Evolutionary conservation across 92 coral and sea anemone genomes (phyloP).

Genomic region (Parazoanthus swiftii): DNA sequence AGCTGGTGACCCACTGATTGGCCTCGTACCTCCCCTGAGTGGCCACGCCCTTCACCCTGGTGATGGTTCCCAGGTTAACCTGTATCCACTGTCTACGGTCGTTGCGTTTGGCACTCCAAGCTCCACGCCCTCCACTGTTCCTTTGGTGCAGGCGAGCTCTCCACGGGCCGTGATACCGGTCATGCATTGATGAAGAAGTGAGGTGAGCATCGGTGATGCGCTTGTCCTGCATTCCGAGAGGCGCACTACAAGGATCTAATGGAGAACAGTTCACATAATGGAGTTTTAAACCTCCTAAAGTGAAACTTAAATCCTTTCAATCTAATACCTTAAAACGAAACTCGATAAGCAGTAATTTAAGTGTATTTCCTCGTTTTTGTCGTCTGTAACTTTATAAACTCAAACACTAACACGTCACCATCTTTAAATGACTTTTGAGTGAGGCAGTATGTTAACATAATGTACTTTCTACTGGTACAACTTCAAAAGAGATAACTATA

Average conservation of each 20-base stretch:
- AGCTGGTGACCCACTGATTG: constrained; percentile 40
- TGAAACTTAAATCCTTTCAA: too few species aligned
- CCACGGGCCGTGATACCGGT: constrained; percentile 80
- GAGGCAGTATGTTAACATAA: too few species aligned
- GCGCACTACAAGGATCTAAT: constrained; percentile 72
- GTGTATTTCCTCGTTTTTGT: too few species aligned
- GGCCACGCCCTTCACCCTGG: constrained; percentile 36
- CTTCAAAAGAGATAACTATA: too few species aligned
- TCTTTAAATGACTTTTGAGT: too few species aligned
- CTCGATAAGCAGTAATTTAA: background rate
- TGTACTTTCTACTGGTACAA: too few species aligned
- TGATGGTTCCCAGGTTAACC: constrained; percentile 35
- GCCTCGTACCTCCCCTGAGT: constrained; percentile 37
- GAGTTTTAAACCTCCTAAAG: too few species aligned
- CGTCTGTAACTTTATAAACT: too few species aligned
- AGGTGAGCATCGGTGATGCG: constrained; percentile 65
- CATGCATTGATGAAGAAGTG: constrained; percentile 68
- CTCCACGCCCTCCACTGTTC: constrained; percentile 30
- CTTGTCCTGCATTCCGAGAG: constrained; percentile 81
- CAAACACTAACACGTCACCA: too few species aligned
- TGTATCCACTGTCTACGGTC: constrained; percentile 41
- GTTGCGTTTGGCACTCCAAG: constrained; percentile 24
- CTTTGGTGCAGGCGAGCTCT: constrained; percentile 69
- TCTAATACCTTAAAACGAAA: too few species aligned
- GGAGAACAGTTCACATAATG: background rate